A percentile compares a stretch with the other conserved stretches of the same genome.
Evolutionary conservation across 2,888 invertebrate genomes (phyloP).

Genomic region (Drosophila borborema): DNA sequence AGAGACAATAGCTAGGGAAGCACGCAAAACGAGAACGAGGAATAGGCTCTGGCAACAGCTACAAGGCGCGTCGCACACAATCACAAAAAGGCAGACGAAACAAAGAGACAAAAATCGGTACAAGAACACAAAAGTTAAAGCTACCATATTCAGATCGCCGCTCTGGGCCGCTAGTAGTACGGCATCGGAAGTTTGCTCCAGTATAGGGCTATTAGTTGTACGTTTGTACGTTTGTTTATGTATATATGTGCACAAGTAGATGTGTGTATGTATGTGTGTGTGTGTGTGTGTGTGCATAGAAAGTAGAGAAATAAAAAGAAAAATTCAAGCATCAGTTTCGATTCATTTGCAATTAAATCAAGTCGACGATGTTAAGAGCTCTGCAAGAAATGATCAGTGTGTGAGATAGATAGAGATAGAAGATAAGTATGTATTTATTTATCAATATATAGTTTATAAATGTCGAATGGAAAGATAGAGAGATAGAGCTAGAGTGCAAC

Average conservation of each 20-base stretch:
- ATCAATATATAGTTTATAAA: not conserved
- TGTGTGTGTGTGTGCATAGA: constrained; percentile 42
- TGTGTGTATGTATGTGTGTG: constrained; percentile 36
- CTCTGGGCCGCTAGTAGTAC: constrained; percentile 93
- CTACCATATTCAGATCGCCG: constrained; percentile 92
- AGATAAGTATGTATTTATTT: not conserved
- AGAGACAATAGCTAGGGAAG: not conserved
- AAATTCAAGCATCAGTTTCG: constrained; percentile 63
- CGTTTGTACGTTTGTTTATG: not conserved
- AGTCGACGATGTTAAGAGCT: constrained; percentile 26
- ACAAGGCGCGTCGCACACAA: constrained; percentile 4
- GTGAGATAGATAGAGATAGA: constrained; percentile 14
- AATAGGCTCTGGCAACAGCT: constrained; percentile 3
- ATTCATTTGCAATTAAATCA: constrained; percentile 22
- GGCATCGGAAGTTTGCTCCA: constrained; percentile 93
- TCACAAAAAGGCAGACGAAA: not conserved
- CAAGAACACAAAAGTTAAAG: constrained; percentile 27
- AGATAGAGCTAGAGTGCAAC: constrained; percentile 23
- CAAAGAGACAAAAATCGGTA: constrained; percentile 1
- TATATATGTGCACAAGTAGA: too few relatives aligned
- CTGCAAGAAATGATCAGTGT: constrained; percentile 18
- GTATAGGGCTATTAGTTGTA: constrained; percentile 87
- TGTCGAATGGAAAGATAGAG: constrained; percentile 2
- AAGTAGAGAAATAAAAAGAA: constrained; percentile 56
- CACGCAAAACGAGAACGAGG: not conserved